Percentiles rank a stretch among this genome's conserved stretches.
These are phyloP conservation scores for Carpatolechia fugitivella DNA, from an alignment of 2,888 invertebrate genomes.

Conservation along the genomic window DNA sequence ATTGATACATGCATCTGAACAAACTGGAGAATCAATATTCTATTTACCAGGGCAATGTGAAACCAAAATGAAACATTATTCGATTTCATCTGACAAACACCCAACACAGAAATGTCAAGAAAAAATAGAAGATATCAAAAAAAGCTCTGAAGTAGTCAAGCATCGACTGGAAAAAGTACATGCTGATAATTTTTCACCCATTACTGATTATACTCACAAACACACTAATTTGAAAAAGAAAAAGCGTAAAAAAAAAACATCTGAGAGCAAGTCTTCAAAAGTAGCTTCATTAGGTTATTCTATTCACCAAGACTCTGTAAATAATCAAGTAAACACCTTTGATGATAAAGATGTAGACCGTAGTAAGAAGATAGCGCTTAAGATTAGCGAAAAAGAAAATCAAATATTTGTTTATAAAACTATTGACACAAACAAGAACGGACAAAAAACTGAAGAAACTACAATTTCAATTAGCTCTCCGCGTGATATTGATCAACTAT, in stretches of 20 bases:
- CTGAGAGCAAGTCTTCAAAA: neutral
- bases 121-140: neutral
- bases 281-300: neutral
- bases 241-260: neutral
- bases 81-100: too few relatives aligned
- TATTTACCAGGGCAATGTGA: too few relatives aligned
- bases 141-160: neutral
- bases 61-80: too few relatives aligned
- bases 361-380: neutral
- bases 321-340: neutral
- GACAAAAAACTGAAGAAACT: too few relatives aligned
- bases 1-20: too few relatives aligned
- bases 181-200: too few relatives aligned
- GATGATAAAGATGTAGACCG: neutral
- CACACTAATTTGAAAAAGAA: neutral
- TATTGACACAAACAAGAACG: too few relatives aligned
- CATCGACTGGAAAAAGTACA: neutral
- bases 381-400: too few relatives aligned
- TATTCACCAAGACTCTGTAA: neutral
- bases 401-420: too few relatives aligned
- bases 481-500: too few relatives aligned
- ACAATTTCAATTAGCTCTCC: too few relatives aligned
- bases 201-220: neutral
- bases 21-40: too few relatives aligned
- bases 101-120: neutral